phyloP scores from a whole-genome alignment of 2,113 vertebrate species.

The Myanophis thanlyinensis region DNA sequence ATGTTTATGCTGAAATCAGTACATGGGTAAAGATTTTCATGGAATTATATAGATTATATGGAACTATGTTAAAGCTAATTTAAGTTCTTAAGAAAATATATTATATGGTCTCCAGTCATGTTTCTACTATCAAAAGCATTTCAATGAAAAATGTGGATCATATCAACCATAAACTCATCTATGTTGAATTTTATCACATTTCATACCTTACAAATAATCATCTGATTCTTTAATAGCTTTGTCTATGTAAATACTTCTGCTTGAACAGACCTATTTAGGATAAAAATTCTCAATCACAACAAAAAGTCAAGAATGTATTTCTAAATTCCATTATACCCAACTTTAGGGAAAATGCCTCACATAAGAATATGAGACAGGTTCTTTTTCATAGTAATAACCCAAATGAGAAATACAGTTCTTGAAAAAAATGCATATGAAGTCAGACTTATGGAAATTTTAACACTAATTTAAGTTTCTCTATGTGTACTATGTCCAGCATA shows the following conservation, averaged over 20 bases:
- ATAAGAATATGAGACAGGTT: neutral
- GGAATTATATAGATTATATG: neutral
- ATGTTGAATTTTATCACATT: slow-evolving; percentile 24
- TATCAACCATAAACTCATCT: neutral
- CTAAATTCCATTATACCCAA: neutral
- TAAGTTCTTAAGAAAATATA: neutral
- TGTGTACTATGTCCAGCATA: neutral
- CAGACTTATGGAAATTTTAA: neutral
- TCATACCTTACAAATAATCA: neutral
- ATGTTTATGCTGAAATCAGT: neutral
- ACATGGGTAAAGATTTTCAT: neutral
- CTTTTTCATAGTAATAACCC: neutral
- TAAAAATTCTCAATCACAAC: neutral
- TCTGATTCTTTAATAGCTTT: neutral
- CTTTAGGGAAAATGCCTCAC: neutral
- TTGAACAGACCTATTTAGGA: neutral
- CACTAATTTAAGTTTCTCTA: neutral
- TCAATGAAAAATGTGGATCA: neutral
- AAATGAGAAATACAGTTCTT: neutral
- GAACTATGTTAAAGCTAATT: neutral
- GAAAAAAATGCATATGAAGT: neutral
- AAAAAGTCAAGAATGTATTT: neutral
- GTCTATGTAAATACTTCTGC: neutral
- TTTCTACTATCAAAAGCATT: slow-evolving; percentile 4
- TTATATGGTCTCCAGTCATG: neutral